Evolutionary conservation across 1,140 invertebrate genomes (phyloP).

Genomic region (Saccostrea cuccullata): DNA sequence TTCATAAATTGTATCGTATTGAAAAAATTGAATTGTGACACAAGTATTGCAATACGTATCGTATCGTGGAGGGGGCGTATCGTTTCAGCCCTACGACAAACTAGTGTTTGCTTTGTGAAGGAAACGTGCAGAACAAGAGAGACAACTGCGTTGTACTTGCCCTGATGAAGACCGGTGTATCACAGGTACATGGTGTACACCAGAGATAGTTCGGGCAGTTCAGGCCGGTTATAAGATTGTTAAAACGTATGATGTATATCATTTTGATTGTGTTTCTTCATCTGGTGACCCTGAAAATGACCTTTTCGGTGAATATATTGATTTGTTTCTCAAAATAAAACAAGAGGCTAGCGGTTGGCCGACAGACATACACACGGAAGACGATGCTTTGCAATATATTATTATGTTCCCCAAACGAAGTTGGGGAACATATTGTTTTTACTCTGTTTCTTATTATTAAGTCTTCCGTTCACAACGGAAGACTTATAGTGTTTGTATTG

Average conservation of each 20-base stretch:
- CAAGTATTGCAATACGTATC: too few relatives aligned
- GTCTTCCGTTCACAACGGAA: too few relatives aligned
- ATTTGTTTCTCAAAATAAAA: constrained; percentile 63
- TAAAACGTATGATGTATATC: constrained; percentile 75
- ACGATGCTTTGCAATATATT: constrained; percentile 69
- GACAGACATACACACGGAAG: constrained; percentile 44
- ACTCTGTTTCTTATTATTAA: too few relatives aligned
- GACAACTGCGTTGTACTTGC: constrained; percentile 38
- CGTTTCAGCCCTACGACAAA: too few relatives aligned
- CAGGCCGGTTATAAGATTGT: constrained; percentile 73
- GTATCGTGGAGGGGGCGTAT: too few relatives aligned
- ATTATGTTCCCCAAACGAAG: too few relatives aligned
- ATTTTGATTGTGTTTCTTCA: constrained; percentile 45
- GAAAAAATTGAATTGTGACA: too few relatives aligned
- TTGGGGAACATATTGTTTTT: too few relatives aligned
- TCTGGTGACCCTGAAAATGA: constrained; percentile 43
- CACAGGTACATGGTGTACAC: constrained; percentile 74
- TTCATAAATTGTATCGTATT: too few relatives aligned
- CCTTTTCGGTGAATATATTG: constrained; percentile 61
- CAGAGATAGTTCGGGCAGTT: constrained; percentile 75
- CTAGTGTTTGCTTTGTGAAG: constrained; percentile 51
- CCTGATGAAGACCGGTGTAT: constrained; percentile 65
- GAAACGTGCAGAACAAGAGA: constrained; percentile 46
- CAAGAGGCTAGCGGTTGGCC: constrained; percentile 63
- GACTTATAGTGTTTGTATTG: too few relatives aligned